Conservation (phyloP, 2,888 invertebrate species). For the Cataglyphis albicans region DNA sequence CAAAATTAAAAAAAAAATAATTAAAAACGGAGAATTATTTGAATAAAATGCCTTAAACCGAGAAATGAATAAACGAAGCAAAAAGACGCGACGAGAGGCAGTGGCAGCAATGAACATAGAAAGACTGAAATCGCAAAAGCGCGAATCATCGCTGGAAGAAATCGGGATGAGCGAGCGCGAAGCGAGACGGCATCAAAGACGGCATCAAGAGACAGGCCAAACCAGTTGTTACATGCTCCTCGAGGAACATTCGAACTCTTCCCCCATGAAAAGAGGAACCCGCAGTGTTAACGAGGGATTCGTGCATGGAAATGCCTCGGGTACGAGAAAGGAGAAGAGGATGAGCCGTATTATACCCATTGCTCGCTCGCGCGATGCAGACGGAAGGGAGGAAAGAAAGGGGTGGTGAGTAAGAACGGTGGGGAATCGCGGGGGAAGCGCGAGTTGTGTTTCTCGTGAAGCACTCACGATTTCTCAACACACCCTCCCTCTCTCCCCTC, state of each 20-base stretch:
- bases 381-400: conserved; percentile 35
- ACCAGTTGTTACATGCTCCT: conserved; percentile 51
- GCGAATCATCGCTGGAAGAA: conserved; percentile 26
- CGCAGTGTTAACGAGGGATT: conserved; percentile 53
- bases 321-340: background rate
- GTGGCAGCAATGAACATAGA: background rate
- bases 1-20: background rate
- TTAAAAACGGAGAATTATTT: background rate
- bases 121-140: conserved; percentile 11
- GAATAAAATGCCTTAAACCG: background rate
- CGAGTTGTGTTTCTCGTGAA: conserved; percentile 61
- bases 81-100: conserved; percentile 5
- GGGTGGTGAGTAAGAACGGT: background rate
- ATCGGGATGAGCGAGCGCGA: background rate
- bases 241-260: conserved; percentile 41
- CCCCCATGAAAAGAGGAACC: conserved; percentile 46
- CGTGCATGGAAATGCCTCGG: conserved; percentile 36
- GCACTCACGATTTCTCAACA: conserved; percentile 59
- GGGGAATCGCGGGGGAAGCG: conserved; percentile 9
- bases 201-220: conserved; percentile 41
- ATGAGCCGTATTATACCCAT: background rate
- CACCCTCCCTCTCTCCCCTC: no score
- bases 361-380: background rate
- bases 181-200: conserved; percentile 43
- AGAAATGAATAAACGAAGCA: background rate